phyloP scores from a whole-genome alignment of 2,113 vertebrate genomes.

The Sylvietta virens region DNA sequence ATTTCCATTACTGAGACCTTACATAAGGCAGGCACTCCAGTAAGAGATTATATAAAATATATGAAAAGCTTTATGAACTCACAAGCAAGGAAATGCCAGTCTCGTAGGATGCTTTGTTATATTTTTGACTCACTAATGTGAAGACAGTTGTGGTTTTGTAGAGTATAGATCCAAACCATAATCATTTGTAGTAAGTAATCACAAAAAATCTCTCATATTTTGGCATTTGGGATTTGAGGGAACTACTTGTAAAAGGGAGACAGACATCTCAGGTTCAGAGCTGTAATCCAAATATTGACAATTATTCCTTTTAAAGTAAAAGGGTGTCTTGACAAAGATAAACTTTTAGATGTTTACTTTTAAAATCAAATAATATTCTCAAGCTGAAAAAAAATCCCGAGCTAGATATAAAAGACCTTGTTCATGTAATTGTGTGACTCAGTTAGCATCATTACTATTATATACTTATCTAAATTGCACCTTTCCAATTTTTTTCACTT shows the following conservation, averaged over 20 bases:
- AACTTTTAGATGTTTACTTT: background rate
- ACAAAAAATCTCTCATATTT: background rate
- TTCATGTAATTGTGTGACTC: background rate
- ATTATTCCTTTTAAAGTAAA: background rate
- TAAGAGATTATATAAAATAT: constrained; percentile 10
- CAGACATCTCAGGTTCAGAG: background rate
- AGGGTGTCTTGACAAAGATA: background rate
- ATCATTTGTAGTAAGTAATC: background rate
- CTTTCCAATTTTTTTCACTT: background rate
- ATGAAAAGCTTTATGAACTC: background rate
- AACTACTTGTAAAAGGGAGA: background rate
- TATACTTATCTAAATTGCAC: background rate
- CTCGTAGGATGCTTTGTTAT: background rate
- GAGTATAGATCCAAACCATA: background rate
- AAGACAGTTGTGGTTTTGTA: background rate
- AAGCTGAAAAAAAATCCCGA: background rate
- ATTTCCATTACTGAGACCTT: background rate
- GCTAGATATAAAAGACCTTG: background rate
- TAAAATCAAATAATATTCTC: background rate
- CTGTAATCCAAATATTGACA: background rate
- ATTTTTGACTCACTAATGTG: background rate
- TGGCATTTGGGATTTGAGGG: background rate
- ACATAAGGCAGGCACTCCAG: background rate
- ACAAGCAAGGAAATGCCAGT: background rate
- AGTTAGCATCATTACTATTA: background rate